Base-by-base conservation (phyloP, 2,797 vertebrate species). In the Podarcis siculus region DNA sequence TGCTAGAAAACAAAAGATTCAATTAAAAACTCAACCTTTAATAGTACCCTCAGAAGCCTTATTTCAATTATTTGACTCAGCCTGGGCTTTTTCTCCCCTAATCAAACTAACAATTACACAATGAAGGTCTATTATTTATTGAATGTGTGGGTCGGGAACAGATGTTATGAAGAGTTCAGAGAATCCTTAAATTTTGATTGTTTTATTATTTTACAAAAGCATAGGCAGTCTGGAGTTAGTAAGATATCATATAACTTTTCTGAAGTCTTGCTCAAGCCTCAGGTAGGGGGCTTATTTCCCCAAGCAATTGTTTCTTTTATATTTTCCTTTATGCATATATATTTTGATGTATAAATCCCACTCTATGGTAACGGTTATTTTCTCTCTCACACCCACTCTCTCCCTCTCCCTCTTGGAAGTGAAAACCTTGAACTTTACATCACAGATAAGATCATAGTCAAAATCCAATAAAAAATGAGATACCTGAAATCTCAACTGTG, bases 171-270 rank as follows among this genome's bases (percentile, higher is more conserved):
- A 88, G 32, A 21, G 90, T 89, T 93, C 91, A 89, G 49, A 87
- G 92, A 91, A 90, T 77, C 82, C 79, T 89, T 77, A 89, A 79
- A 88, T 91, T 93, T 94, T 0, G 67, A 92, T 93, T 94, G 89
- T 93, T 83, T 95, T 91, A 90, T 93, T 12, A 89, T 88, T 91
- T 93, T 86, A 72, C 78, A 91, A 92, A 92, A 91, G 92, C 3
- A 5, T 10, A 89, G 66, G 61, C 85, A 83, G 0, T 0, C 13
- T 81, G 80, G 85, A 64, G 86, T 90, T 83, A 82, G 83, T 83
- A 92, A 90, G 91, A 92, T 86, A 94, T 93, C 83, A 91, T 83
- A 76, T 42, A 87, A 30, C 72, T 91, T 82, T 85, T 73, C 2
- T 1, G 66, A 75, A 77, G 83, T 75, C 78, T 92, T 83, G 83